Base-by-base conservation (phyloP, 2,888 invertebrate species). In the Gortyna flavago region DNA sequence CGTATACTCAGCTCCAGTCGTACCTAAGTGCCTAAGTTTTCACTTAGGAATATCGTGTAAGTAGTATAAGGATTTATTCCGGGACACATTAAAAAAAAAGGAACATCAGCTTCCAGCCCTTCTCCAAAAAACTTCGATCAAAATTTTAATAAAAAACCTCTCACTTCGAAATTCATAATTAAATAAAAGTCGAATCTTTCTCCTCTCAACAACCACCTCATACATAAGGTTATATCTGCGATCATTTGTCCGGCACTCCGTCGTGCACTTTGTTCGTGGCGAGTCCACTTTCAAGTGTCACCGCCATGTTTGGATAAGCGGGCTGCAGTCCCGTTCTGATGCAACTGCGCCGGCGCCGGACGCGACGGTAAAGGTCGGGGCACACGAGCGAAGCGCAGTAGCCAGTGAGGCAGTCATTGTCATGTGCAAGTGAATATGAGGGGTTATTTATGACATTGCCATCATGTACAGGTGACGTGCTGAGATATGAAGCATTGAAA, bases 291-390 rank as follows among this genome's bases (percentile, higher is more conserved):
- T 85, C 81, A 72, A 87, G 88, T 83, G 88, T 85, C 85, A 82
- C 86, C 74, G 76, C 92, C 92, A 85, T 93, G 86, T 93, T 91
- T 90, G 93, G 92, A 76, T 83, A 90, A 90, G 88, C 89, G 91
- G 89, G 91, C 80, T 85, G 87, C 83, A 77, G 87, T 89, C 90
- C 92, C 90, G 93, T 92, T 92, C 88, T 85, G 89, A 85, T 83
- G 92, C 90, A 93, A 92, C 90, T 89, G 81, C 84, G 80, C 72
- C 75, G 86, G 86, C 86, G 87, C 84, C 88, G 85, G 83, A 84
- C 75, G 65, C 70, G 38, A 2, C 32, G 1, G 35, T 79, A 75
- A 84, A 79, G 83, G 85, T 54, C 25, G 67, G 51, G 62, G 21
- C 38, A 85, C 61, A 84, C 51, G 21, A n/a, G 59, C 54, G 54